Base-by-base conservation (phyloP, 2,888 invertebrate species). In the Saturnia japonica region DNA sequence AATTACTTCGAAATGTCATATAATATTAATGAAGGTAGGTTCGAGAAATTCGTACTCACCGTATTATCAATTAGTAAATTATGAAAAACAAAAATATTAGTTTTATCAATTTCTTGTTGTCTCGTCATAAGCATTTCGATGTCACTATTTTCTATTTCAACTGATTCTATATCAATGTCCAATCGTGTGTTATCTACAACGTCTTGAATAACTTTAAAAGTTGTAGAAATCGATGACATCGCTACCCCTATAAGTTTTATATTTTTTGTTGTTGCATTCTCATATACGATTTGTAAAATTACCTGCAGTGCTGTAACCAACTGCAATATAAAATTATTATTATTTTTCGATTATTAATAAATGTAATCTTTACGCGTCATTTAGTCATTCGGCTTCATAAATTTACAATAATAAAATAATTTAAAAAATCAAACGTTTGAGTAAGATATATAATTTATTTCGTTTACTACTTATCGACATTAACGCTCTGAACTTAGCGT, bases 241-340 rank as follows among this genome's bases (percentile, higher is more conserved):
- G 78, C 69, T 16, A 81, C 68, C 76, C 85, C 77, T 6, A 71
- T 78, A 0, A 81, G 70, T 72, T 77, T 80, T 40, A 88, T 73
- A 28, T 60, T 62, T 19, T 76, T 74, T 12, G 74, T 64, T 3
- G 60, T 28, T 8, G 74, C 70, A 70, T 88, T 88, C 69, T 88
- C 87, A 3, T 78, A 75, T 42, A 88, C 74, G 11, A 88, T 80
- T 84, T 89, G 88, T 3, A 88, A 67, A 16, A 80, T 80, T 68
- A 87, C 73, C 71, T 82, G 78, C 3, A 88, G 67, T 14, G 83
- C 84, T 47, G 78, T 78, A 71, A 81, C 76, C 0, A 86, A 34
- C 88, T 89, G 74, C 71, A 85, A 82, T 9, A 9, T 1, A 66
- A 51, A 28, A 22, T 11, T 7, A n/a, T 6, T 3, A 54, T 42